phyloP scores from a whole-genome alignment of 2,113 vertebrate genomes.

The Ascaphus truei region DNA sequence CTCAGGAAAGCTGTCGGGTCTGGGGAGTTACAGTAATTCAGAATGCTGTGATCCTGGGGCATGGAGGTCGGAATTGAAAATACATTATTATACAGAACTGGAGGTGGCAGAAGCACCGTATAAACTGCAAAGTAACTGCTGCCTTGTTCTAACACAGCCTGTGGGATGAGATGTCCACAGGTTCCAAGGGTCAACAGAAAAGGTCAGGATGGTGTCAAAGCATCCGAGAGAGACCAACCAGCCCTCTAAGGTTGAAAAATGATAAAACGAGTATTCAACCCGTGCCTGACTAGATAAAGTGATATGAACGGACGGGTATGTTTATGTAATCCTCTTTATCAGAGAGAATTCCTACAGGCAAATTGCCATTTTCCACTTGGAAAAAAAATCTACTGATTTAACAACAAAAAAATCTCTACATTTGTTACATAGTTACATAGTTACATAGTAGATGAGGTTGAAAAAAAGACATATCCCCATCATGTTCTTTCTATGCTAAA shows the following conservation, averaged over 20 bases:
- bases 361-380: not conserved
- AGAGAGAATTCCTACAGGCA: not conserved
- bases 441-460: too few relatives aligned
- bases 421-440: too few relatives aligned
- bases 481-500: too few relatives aligned
- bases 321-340: slow-evolving; percentile 26
- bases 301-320: not conserved
- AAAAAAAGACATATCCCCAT: too few relatives aligned
- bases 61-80: slow-evolving; percentile 21
- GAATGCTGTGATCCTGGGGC: slow-evolving; percentile 25
- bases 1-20: slow-evolving; percentile 5
- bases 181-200: slow-evolving; percentile 22
- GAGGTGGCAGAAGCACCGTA: slow-evolving; percentile 21
- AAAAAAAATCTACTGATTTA: slow-evolving; percentile 12
- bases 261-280: not conserved
- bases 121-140: slow-evolving; percentile 31
- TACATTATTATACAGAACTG: slow-evolving; percentile 33
- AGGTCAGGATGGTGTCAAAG: slow-evolving; percentile 16
- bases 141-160: slow-evolving; percentile 35
- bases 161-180: slow-evolving; percentile 30
- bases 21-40: slow-evolving; percentile 32
- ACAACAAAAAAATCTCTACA: slow-evolving; percentile 5
- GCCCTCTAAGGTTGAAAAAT: slow-evolving; percentile 16
- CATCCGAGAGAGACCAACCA: not conserved
- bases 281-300: not conserved